Conservation (phyloP, 2,113 vertebrate species). For the Parotia lawesii region DNA sequence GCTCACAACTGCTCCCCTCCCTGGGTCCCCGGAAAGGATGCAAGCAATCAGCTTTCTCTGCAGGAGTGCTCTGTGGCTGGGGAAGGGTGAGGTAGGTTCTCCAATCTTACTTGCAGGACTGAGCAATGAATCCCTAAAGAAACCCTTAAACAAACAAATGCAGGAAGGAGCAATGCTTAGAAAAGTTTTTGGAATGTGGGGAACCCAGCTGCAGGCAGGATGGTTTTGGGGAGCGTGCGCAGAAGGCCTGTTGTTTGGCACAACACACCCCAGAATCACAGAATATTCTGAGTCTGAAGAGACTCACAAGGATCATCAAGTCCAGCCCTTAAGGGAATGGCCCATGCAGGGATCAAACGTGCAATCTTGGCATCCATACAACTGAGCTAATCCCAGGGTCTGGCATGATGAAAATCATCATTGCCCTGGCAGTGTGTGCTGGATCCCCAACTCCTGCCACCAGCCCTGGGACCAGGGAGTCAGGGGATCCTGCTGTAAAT, state of each 20-base stretch:
- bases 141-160: not conserved
- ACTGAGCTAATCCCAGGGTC: not conserved
- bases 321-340: not conserved
- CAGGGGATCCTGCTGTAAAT: not conserved
- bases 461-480: not conserved
- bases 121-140: not conserved
- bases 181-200: not conserved
- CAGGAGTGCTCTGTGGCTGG: not conserved
- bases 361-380: not conserved
- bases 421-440: not conserved
- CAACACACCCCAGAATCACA: too few species aligned
- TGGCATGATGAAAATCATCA: rapidly evolving
- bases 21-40: not conserved
- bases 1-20: not conserved
- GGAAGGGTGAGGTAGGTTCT: not conserved
- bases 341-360: not conserved
- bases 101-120: not conserved
- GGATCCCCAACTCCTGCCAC: not conserved
- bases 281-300: not conserved
- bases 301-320: not conserved
- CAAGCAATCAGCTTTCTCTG: not conserved
- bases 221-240: rapidly evolving
- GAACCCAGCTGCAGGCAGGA: not conserved
- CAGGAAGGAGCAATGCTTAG: not conserved
- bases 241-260: not conserved